phyloP scores from a whole-genome alignment of 2,113 vertebrate genomes.

The Triplophysa tibetana region DNA sequence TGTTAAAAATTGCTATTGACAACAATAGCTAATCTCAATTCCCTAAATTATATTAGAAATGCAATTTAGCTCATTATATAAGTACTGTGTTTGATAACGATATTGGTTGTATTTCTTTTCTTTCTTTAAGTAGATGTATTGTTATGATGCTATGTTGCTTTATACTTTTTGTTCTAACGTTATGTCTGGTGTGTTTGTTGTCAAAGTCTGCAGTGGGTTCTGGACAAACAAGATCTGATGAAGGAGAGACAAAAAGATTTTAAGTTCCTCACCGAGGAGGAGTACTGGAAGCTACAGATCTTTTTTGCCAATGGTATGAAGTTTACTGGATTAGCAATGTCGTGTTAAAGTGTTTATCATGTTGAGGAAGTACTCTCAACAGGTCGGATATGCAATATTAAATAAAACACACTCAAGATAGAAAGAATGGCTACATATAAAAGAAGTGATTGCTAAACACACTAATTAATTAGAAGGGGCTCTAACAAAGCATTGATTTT shows the following conservation, averaged over 20 bases:
- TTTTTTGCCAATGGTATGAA: conserved; percentile 98
- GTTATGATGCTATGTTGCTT: neutral
- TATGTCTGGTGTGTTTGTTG: conserved; percentile 3
- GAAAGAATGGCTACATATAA: no score
- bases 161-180: neutral
- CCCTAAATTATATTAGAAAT: neutral
- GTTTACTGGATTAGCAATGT: neutral
- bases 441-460: no score
- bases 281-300: conserved; percentile 99
- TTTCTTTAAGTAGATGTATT: neutral
- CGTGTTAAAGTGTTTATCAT: neutral
- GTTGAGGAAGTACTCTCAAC: neutral
- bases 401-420: no score
- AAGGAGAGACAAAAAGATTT: conserved; percentile 98
- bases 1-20: neutral
- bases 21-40: neutral
- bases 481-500: no score
- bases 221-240: conserved; percentile 98
- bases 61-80: neutral
- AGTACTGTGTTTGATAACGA: neutral
- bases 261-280: conserved; percentile 95
- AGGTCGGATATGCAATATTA: neutral
- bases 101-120: neutral
- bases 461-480: no score
- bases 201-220: conserved; percentile 97